These are phyloP conservation scores for Colletes latitarsis DNA, from an alignment of 1,140 invertebrate species.

Conservation along the genomic window DNA sequence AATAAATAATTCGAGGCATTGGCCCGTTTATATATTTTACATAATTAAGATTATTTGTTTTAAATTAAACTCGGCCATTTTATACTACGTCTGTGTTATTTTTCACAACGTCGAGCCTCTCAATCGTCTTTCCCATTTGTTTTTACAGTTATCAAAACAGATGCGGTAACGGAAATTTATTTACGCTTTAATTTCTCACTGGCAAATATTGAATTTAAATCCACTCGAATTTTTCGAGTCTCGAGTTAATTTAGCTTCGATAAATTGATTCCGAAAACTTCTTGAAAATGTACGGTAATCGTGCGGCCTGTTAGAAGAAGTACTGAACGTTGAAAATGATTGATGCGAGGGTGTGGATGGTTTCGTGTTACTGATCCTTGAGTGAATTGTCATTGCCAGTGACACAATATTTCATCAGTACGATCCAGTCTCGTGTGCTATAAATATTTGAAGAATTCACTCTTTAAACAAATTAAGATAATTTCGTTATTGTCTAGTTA, in stretches of 20 bases:
- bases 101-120: constrained; percentile 25
- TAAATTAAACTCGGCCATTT: constrained; percentile 48
- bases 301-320: constrained; percentile 25
- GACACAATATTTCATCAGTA: not conserved
- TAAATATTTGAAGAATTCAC: constrained; percentile 37
- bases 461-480: constrained; percentile 29
- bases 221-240: too few species aligned
- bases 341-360: constrained; percentile 41
- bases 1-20: constrained; percentile 23
- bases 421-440: not conserved
- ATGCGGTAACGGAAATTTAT: constrained; percentile 2
- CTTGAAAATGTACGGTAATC: constrained; percentile 7
- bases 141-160: constrained; percentile 37
- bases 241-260: too few species aligned
- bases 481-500: constrained; percentile 10
- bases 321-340: constrained; percentile 48
- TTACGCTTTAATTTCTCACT: not conserved
- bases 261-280: too few species aligned
- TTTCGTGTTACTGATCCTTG: constrained; percentile 42
- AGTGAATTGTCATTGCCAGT: constrained; percentile 30
- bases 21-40: not conserved
- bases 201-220: not conserved
- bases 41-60: constrained; percentile 45
- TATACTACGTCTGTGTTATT: constrained; percentile 42
- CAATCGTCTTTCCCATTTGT: constrained; percentile 25